Evolutionary conservation across 2,888 invertebrate species (phyloP).

Genomic region (Stramonita haemastoma): DNA sequence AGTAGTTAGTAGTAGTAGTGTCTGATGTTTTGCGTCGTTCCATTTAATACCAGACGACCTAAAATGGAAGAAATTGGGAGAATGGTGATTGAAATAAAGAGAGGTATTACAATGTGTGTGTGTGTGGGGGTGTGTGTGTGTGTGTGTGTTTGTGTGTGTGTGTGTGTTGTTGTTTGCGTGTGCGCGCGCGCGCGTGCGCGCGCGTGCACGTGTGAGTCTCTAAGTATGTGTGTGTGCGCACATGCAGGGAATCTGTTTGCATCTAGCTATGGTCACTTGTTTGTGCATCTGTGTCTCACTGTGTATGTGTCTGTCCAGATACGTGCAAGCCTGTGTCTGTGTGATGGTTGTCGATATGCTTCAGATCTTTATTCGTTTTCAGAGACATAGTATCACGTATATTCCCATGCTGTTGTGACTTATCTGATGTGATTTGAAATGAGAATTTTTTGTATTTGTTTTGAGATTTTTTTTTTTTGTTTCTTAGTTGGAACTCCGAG

Average conservation of each 20-base stretch:
- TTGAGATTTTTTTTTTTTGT: no score
- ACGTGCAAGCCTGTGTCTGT: not conserved
- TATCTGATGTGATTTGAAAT: no score
- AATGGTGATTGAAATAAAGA: no score
- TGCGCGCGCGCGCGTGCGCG: not conserved
- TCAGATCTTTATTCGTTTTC: not conserved
- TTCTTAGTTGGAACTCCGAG: no score
- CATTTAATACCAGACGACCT: no score
- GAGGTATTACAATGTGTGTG: not conserved
- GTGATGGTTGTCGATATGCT: not conserved
- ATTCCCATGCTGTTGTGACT: no score
- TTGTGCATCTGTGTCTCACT: not conserved
- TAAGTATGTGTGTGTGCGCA: not conserved
- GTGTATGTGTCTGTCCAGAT: not conserved
- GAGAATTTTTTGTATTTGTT: no score
- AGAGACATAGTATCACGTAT: no score
- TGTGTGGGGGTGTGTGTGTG: not conserved
- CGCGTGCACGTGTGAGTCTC: not conserved
- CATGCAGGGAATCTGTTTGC: not conserved
- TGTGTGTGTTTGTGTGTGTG: not conserved
- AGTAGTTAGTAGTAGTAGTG: no score
- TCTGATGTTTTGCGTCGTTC: no score
- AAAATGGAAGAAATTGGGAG: no score
- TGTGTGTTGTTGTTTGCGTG: not conserved
- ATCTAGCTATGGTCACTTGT: not conserved